phyloP scores from a whole-genome alignment of 2,113 vertebrate genomes.

The Pantherophis guttatus region DNA sequence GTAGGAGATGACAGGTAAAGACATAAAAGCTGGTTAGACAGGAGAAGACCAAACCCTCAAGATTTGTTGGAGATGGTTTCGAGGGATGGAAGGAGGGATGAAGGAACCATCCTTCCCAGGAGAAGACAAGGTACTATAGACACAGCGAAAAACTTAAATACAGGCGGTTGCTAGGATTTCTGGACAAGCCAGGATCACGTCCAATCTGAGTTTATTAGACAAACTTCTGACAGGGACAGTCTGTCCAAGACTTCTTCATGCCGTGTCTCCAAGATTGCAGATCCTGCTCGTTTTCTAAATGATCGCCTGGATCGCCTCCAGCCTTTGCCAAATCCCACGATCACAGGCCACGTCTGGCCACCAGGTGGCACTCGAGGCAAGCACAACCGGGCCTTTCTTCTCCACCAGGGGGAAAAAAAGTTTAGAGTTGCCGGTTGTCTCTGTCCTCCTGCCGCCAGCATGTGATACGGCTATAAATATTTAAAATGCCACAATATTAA shows the following conservation, averaged over 20 bases:
- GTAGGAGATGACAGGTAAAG: not conserved
- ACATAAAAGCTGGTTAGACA: not conserved
- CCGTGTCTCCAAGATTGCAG: not conserved
- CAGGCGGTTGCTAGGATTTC: not conserved
- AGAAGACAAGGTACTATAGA: not conserved
- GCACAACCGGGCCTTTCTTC: conserved; percentile 34
- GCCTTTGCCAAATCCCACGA: not conserved
- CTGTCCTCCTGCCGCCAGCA: conserved; percentile 24
- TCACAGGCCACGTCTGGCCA: conserved; percentile 39
- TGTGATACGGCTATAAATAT: conserved; percentile 31
- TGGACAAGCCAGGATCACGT: not conserved
- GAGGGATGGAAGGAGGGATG: not conserved
- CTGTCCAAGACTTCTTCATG: not conserved
- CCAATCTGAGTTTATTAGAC: not conserved
- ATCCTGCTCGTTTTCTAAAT: not conserved
- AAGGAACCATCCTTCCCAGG: not conserved
- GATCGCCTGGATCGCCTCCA: not conserved
- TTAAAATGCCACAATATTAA: conserved; percentile 59
- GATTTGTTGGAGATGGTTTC: not conserved
- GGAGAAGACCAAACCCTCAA: not conserved
- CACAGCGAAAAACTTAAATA: not conserved
- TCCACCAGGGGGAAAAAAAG: fast-evolving
- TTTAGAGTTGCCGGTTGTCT: not conserved
- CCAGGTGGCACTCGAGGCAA: conserved; percentile 76
- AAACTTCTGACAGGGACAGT: not conserved